Base-by-base conservation (phyloP, 2,888 invertebrate species). In the Limenitis camilla region DNA sequence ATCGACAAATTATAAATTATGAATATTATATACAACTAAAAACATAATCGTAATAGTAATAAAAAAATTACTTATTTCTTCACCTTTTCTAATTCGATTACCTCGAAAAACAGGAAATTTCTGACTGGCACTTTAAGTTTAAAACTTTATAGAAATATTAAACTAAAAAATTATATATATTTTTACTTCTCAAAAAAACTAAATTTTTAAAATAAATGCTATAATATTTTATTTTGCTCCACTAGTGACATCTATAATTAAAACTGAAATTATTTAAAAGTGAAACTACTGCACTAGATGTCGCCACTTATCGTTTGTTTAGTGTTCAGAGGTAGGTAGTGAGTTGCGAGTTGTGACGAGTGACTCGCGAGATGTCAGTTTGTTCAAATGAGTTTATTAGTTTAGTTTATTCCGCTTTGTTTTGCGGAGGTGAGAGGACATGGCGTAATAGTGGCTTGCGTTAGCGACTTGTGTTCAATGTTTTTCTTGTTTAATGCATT, bases 381-480 rank as follows among this genome's bases (percentile, higher is more conserved):
- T 58, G 52, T 49, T 52, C 69, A 69, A 59, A 41, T 58, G 46
- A n/a, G n/a, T n/a, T n/a, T n/a, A n/a, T n/a, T n/a, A n/a, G n/a
- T n/a, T n/a, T n/a, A 61, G 53, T 71, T 68, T 75, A 78, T 86
- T 86, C 87, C 87, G 86, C 87, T 87, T 87, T 86, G 87, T 87
- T 87, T 86, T 83, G 87, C 85, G 84, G 85, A 83, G 83, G 78
- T 76, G 80, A 81, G 74, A 78, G 80, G 81, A 81, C 83, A 72
- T 73, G 58, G 66, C 67, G 69, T 64, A 36, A 56, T 62, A 58
- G 62, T 60, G 67, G 28, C 63, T 65, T 59, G 67, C 62, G 60
- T 72, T 68, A 58, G 66, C 68, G 65, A 61, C 67, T 76, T 75
- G 76, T 78, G 76, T 80, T 78, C 71, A 78, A 81, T 83, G 84